These are phyloP conservation scores for Vimba vimba DNA, from an alignment of 2,113 vertebrate species.

Conservation along the genomic window DNA sequence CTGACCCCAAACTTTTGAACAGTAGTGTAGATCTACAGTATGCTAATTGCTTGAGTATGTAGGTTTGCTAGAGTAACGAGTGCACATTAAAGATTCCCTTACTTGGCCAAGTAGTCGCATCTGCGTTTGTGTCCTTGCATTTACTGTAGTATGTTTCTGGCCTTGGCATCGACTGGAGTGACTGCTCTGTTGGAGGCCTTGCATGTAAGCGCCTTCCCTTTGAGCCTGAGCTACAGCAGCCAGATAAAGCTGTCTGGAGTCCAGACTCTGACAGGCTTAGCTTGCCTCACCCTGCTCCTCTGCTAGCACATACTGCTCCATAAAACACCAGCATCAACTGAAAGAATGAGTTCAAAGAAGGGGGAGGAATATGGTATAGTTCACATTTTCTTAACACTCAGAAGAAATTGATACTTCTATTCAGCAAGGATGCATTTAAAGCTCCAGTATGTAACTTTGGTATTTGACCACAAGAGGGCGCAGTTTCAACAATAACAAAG, in stretches of 20 bases:
- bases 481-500: too few species aligned
- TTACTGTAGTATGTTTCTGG: neutral
- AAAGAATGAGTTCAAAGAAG: neutral
- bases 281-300: slow-evolving; percentile 14
- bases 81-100: neutral
- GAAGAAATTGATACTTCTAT: neutral
- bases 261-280: slow-evolving; percentile 37
- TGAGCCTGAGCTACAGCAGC: neutral
- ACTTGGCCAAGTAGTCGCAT: neutral
- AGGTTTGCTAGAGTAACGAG: neutral
- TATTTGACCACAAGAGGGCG: too few species aligned
- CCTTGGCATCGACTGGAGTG: neutral
- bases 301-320: neutral
- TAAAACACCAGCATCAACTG: neutral
- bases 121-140: neutral
- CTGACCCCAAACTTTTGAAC: neutral
- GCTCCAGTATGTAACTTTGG: too few species aligned
- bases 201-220: neutral
- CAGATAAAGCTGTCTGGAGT: slow-evolving; percentile 18
- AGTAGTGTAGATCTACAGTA: neutral
- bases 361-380: neutral
- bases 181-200: neutral
- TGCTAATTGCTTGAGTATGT: neutral
- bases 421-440: neutral
- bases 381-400: neutral